Percentiles rank a stretch among this genome's conserved stretches.
Conservation (phyloP, 2,113 vertebrate genomes). For the Hippocampus guttulatus region DNA sequence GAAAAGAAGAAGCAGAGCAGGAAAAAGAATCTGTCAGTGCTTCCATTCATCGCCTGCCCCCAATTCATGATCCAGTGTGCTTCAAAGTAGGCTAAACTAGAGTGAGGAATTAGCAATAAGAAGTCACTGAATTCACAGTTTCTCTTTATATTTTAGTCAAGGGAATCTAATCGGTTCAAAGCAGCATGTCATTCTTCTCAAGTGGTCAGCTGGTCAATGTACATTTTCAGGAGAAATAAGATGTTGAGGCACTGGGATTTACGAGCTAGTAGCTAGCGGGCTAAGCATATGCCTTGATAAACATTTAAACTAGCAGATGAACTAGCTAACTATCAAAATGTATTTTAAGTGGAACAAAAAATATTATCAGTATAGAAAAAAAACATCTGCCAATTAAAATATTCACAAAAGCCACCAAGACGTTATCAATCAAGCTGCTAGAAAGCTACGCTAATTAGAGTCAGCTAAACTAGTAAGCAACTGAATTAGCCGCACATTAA, state of each 20-base stretch:
- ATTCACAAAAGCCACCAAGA: neutral
- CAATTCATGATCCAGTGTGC: slow-evolving; percentile 33
- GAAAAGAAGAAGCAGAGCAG: slow-evolving; percentile 57
- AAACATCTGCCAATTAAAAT: neutral
- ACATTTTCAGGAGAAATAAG: neutral
- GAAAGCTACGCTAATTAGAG: neutral
- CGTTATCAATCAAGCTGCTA: neutral
- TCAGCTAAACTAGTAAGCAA: no score
- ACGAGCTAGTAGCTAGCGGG: neutral
- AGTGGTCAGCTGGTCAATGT: neutral
- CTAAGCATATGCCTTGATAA: neutral
- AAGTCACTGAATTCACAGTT: slow-evolving; percentile 20
- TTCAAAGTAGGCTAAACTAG: slow-evolving; percentile 35
- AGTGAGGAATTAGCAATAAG: slow-evolving; percentile 40
- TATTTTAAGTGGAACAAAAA: neutral
- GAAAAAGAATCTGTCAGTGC: slow-evolving; percentile 62
- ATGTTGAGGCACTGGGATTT: neutral
- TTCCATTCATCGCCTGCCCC: slow-evolving; percentile 34
- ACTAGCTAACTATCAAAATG: neutral
- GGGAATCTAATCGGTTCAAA: neutral
- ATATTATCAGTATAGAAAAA: neutral
- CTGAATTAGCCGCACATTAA: no score
- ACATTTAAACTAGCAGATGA: neutral
- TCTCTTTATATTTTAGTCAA: neutral
- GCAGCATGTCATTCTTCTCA: neutral